Evolutionary conservation across 2,797 vertebrate genomes (phyloP).

Genomic region (Lagorchestes hirsutus): DNA sequence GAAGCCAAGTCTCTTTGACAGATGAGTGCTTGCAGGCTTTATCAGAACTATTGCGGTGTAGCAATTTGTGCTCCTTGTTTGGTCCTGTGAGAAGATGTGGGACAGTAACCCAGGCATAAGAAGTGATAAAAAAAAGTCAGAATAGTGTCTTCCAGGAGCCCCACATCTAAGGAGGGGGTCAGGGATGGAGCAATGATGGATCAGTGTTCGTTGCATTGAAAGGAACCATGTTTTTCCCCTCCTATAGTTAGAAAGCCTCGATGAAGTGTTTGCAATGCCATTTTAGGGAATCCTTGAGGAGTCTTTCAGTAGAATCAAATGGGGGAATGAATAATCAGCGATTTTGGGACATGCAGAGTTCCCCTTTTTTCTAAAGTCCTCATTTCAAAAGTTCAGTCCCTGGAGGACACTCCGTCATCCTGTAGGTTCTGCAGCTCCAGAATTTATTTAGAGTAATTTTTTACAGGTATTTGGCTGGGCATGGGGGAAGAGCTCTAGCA

Average conservation of each 20-base stretch:
- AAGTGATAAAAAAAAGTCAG: not conserved
- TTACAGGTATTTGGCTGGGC: no score
- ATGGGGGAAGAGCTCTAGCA: no score
- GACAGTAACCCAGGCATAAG: not conserved
- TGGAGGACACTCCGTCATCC: no score
- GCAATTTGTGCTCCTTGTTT: fast-evolving
- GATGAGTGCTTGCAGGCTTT: fast-evolving
- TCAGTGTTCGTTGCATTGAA: not conserved
- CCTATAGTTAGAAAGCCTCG: not conserved
- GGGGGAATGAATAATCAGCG: not conserved
- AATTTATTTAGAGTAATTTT: no score
- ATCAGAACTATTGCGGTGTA: fast-evolving
- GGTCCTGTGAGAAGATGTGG: not conserved
- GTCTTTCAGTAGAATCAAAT: not conserved
- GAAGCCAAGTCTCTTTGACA: fast-evolving
- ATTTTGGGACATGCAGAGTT: not conserved
- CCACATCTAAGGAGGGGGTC: fast-evolving
- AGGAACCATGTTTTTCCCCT: not conserved
- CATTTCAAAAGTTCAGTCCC: not conserved
- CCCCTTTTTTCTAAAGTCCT: not conserved
- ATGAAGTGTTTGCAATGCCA: not conserved
- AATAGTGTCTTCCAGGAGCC: not conserved
- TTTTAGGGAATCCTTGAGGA: not conserved
- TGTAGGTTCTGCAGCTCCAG: no score
- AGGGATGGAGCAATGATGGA: no score